phyloP scores from a whole-genome alignment of 2,797 vertebrate genomes.

The Jordanella pulchra region DNA sequence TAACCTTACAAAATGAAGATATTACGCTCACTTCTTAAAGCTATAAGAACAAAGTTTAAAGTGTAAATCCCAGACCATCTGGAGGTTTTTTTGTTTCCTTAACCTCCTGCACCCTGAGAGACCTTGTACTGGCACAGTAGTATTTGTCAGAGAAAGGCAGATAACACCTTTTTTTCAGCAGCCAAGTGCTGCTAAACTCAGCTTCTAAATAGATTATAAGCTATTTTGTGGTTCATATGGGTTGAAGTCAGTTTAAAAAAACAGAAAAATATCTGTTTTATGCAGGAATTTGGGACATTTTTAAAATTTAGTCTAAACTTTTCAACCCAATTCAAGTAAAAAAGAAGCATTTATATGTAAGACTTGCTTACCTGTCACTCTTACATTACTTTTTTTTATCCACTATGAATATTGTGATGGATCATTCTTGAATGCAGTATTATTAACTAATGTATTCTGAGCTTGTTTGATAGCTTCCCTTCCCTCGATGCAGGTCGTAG shows the following conservation, averaged over 20 bases:
- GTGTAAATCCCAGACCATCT: constrained; percentile 10
- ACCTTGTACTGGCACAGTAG: neutral
- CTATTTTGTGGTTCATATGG: neutral
- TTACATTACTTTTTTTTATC: too few relatives aligned
- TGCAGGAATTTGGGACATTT: neutral
- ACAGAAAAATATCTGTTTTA: neutral
- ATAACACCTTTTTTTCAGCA: neutral
- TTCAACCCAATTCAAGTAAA: too few relatives aligned
- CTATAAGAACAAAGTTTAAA: constrained; percentile 22
- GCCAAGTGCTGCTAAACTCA: neutral
- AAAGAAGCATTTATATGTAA: too few relatives aligned
- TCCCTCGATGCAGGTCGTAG: neutral
- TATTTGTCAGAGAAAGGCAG: constrained; percentile 7
- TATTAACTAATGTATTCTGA: neutral
- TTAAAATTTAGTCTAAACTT: neutral
- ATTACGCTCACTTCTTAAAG: constrained; percentile 22
- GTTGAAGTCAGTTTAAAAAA: neutral
- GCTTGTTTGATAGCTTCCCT: neutral
- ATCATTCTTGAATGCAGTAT: neutral
- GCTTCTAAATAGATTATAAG: neutral
- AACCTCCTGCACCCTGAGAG: constrained; percentile 6
- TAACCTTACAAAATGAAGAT: constrained; percentile 31
- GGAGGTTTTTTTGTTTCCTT: constrained; percentile 4
- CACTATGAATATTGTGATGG: neutral
- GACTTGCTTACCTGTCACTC: too few relatives aligned